Conservation (phyloP, 2,888 invertebrate genomes). For the Globia sparganii region DNA sequence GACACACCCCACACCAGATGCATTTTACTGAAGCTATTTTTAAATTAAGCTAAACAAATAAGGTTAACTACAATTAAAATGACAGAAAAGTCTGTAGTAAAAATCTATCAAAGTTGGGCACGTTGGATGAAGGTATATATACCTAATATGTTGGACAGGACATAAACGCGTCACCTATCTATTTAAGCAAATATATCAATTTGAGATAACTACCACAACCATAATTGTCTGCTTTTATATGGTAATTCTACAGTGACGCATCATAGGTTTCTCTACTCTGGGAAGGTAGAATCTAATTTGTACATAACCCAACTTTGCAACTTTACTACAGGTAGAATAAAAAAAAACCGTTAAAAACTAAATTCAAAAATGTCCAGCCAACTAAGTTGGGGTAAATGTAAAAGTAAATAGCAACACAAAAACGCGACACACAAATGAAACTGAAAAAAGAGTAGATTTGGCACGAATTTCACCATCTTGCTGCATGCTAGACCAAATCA, state of each 20-base stretch:
- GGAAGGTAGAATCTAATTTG: conserved; percentile 74
- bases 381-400: conserved; percentile 87
- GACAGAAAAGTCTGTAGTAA: conserved; percentile 71
- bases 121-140: conserved; percentile 62
- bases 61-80: conserved; percentile 73
- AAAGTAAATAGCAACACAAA: conserved; percentile 79
- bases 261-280: conserved; percentile 74
- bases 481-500: conserved; percentile 72
- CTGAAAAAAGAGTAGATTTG: conserved; percentile 74
- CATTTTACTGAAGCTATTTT: conserved; percentile 71
- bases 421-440: conserved; percentile 79
- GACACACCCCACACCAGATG: conserved; percentile 75
- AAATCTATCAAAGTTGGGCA: conserved; percentile 68
- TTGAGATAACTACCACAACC: conserved; percentile 90
- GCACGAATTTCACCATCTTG: conserved; percentile 83
- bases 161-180: conserved; percentile 80
- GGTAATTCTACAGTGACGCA: conserved; percentile 85
- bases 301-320: conserved; percentile 74
- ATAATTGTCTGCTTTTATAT: conserved; percentile 85
- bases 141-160: conserved; percentile 71
- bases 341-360: conserved; percentile 74
- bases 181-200: conserved; percentile 85
- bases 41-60: conserved; percentile 90
- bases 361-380: conserved; percentile 83
- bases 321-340: conserved; percentile 69